These are phyloP conservation scores for Argyrosomus japonicus DNA, from an alignment of 2,113 vertebrate species.

Conservation along the genomic window DNA sequence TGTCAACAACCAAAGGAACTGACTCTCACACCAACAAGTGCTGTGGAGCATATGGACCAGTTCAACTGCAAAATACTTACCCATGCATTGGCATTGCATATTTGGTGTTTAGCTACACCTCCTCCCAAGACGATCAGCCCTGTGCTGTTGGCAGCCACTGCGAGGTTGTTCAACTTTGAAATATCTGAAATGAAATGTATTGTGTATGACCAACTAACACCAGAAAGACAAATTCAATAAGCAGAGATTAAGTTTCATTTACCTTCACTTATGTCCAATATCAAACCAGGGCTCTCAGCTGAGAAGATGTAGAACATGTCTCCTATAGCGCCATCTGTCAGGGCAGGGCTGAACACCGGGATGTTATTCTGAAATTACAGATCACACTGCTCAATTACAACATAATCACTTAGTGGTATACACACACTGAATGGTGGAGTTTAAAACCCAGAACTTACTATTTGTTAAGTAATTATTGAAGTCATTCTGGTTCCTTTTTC, in stretches of 20 bases:
- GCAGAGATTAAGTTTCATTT: not conserved
- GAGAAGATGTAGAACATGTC: conserved; percentile 94
- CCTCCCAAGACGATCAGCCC: conserved; percentile 92
- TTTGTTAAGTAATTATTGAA: too few species aligned
- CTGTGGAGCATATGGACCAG: too few species aligned
- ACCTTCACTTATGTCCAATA: conserved; percentile 91
- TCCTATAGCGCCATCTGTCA: conserved; percentile 91
- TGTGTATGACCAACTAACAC: conserved; percentile 21
- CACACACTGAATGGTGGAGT: too few species aligned
- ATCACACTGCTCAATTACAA: not conserved
- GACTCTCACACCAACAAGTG: too few species aligned
- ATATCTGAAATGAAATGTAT: conserved; percentile 81
- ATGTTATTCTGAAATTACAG: conserved; percentile 86
- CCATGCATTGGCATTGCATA: conserved; percentile 92
- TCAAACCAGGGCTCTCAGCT: conserved; percentile 87
- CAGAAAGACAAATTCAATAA: conserved; percentile 15
- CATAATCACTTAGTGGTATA: not conserved
- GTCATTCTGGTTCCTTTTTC: too few species aligned
- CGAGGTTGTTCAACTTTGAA: conserved; percentile 85
- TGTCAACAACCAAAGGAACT: too few species aligned
- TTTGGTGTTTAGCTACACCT: conserved; percentile 91
- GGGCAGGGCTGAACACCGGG: conserved; percentile 89
- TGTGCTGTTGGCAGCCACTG: conserved; percentile 85
- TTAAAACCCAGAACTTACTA: too few species aligned
- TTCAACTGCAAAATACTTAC: conserved; percentile 70